Evolutionary conservation across 2,888 invertebrate species (phyloP).

Genomic region (Drosophila monieri): DNA sequence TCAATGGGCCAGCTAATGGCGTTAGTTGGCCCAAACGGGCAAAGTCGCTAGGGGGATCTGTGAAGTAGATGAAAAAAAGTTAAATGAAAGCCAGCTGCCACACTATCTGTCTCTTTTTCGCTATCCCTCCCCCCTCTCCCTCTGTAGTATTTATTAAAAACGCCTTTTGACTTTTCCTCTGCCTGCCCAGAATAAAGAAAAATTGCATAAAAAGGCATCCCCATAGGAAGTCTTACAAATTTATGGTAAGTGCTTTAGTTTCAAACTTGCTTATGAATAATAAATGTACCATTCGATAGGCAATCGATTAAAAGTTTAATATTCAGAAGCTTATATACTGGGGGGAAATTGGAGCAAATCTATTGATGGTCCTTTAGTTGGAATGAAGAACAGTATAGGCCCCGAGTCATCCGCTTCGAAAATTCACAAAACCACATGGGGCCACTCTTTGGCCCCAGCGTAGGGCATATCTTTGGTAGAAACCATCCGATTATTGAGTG

Average conservation of each 20-base stretch:
- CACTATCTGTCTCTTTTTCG: conserved; percentile 9
- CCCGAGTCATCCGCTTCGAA: too few relatives aligned
- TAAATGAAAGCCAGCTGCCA: conserved; percentile 40
- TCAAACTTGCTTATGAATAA: conserved; percentile 47
- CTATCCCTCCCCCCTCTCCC: neutral
- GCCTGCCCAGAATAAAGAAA: conserved; percentile 1
- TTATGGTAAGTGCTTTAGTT: conserved; percentile 40
- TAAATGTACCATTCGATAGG: conserved; percentile 25
- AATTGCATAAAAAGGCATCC: neutral
- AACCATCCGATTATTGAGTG: too few relatives aligned
- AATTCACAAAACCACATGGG: too few relatives aligned
- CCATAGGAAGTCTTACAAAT: conserved; percentile 30
- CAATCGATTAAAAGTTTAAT: conserved; percentile 30
- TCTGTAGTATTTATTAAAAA: conserved; percentile 35
- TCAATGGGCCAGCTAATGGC: conserved; percentile 79
- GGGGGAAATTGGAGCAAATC: neutral
- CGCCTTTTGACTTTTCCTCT: conserved; percentile 38
- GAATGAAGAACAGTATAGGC: too few relatives aligned
- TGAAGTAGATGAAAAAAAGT: conserved; percentile 13
- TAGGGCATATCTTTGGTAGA: too few relatives aligned
- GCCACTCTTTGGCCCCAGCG: too few relatives aligned
- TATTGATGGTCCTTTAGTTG: neutral
- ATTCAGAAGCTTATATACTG: conserved; percentile 1
- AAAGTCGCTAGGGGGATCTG: conserved; percentile 14
- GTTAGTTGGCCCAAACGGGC: conserved; percentile 67